Percentiles rank a stretch among this genome's conserved stretches.
These are phyloP conservation scores for Macropus fuliginosus DNA, from an alignment of 2,797 vertebrate species.

Conservation along the genomic window DNA sequence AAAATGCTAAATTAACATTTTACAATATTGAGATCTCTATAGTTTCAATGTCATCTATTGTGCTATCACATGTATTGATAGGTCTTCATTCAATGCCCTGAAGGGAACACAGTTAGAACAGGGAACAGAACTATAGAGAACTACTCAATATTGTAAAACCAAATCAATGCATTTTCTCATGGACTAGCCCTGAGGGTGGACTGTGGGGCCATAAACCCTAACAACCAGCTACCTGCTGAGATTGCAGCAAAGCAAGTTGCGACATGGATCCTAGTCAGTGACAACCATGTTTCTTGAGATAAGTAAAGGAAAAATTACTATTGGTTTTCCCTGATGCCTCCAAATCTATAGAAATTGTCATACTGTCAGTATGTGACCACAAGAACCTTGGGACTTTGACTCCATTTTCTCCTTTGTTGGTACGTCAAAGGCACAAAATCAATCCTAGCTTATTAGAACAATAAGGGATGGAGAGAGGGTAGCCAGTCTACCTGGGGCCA, in stretches of 20 bases:
- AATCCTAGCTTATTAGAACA: neutral
- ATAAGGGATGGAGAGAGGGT: neutral
- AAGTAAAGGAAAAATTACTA: neutral
- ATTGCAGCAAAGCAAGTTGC: neutral
- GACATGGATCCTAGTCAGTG: neutral
- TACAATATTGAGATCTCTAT: constrained; percentile 58
- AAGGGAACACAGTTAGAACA: constrained; percentile 43
- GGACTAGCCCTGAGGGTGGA: neutral
- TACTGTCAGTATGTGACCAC: neutral
- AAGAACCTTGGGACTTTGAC: neutral
- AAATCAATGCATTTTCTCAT: constrained; percentile 50
- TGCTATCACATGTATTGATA: neutral
- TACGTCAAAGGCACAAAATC: neutral
- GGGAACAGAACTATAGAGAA: constrained; percentile 63
- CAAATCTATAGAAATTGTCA: neutral
- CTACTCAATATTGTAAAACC: constrained; percentile 57
- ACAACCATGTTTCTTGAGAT: neutral
- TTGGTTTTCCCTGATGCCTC: neutral
- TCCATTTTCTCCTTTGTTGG: neutral
- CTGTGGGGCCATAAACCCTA: neutral
- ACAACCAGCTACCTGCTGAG: neutral
- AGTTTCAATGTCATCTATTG: constrained; percentile 19
- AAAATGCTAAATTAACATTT: constrained; percentile 71
- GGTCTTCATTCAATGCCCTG: constrained; percentile 38
- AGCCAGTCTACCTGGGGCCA: neutral